These are phyloP conservation scores for Abrostola triplasia DNA, from an alignment of 2,888 invertebrate species.

Conservation along the genomic window DNA sequence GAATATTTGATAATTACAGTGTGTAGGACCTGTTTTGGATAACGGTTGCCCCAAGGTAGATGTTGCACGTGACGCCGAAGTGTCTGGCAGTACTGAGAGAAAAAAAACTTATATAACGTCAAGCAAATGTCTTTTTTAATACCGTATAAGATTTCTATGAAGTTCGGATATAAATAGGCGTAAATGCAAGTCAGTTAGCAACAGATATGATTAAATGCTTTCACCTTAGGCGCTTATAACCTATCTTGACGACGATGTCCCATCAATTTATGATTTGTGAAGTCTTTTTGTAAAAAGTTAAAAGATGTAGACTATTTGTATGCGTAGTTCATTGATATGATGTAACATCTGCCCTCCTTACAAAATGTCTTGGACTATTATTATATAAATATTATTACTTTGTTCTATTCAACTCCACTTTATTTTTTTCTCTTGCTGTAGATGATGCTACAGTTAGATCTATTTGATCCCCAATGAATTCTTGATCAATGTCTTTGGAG, in stretches of 20 bases:
- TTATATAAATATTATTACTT: too few species aligned
- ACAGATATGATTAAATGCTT: background rate
- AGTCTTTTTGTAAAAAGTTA: too few species aligned
- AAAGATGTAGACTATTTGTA: too few species aligned
- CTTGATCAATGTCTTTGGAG: too few species aligned
- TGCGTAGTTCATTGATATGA: too few species aligned
- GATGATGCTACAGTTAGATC: too few species aligned
- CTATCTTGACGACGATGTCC: background rate
- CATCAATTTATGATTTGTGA: too few species aligned
- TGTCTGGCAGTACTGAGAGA: constrained; percentile 32
- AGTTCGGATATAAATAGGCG: background rate
- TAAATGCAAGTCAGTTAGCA: background rate
- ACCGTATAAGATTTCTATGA: background rate
- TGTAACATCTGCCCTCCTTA: too few species aligned
- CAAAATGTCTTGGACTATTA: too few species aligned
- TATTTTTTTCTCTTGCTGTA: too few species aligned
- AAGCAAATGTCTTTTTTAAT: constrained; percentile 1
- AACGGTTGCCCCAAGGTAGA: constrained; percentile 10
- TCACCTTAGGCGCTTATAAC: background rate
- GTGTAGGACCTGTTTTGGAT: constrained; percentile 42
- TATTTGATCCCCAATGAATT: too few species aligned
- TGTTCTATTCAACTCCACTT: too few species aligned
- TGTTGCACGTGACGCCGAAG: constrained; percentile 36
- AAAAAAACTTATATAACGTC: constrained; percentile 26
- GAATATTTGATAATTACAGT: constrained; percentile 42